Evolutionary conservation across 2,113 vertebrate species (phyloP).

Genomic region (Prunella himalayana): DNA sequence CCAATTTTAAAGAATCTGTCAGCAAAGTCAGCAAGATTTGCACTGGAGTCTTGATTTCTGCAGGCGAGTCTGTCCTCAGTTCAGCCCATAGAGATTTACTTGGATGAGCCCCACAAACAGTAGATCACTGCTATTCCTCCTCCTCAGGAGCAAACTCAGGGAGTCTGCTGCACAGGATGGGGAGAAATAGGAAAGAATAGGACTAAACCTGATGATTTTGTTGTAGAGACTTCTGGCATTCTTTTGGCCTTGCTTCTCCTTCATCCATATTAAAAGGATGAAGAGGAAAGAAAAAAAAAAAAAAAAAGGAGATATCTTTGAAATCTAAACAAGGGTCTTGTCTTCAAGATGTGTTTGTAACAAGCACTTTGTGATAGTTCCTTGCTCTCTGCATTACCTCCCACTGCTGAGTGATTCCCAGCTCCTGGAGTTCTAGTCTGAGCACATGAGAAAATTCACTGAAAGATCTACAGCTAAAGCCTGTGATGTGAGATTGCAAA

Average conservation of each 20-base stretch:
- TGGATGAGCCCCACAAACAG: background rate
- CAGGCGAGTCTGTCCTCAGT: background rate
- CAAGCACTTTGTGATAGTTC: background rate
- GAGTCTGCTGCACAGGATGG: background rate
- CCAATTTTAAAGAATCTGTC: slow-evolving; percentile 57
- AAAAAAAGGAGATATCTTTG: background rate
- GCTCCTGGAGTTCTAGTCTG: background rate
- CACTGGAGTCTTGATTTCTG: slow-evolving; percentile 47
- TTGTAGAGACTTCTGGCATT: background rate
- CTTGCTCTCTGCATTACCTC: background rate
- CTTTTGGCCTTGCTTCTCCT: background rate
- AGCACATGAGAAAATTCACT: background rate
- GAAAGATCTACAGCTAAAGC: background rate
- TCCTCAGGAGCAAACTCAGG: background rate
- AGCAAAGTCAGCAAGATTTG: slow-evolving; percentile 47
- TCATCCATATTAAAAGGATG: background rate
- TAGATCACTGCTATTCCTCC: background rate
- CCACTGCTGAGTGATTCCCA: background rate
- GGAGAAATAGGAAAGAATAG: background rate
- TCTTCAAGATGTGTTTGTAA: background rate
- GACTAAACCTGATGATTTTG: background rate
- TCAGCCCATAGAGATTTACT: background rate
- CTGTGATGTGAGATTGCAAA: background rate
- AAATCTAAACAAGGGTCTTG: background rate
- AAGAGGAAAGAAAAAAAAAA: background rate